Evolutionary conservation across 2,797 vertebrate genomes (phyloP), one percentile per base, ranked within the genome.

Genomic region (Acanthiza pusilla): DNA sequence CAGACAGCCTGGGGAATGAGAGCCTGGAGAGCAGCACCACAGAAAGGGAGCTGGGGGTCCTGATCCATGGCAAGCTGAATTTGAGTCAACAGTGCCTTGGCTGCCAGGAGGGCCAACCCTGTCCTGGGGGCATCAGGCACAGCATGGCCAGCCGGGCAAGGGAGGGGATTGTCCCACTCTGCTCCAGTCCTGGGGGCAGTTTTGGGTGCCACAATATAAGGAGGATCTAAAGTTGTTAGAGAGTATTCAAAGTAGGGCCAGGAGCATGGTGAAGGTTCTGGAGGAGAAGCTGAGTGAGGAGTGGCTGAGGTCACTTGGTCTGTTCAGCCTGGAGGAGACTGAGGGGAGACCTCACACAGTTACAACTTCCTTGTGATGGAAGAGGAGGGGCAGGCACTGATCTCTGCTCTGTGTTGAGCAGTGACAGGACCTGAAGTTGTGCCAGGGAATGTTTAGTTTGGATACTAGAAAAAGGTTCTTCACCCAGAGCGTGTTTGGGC

Each of bases 141-240:
- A 72, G 57, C 11, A 62, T n/a, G 1, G 0, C 11, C 48, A 54
- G 8, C 15, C 0, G 2, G 27, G 18, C 0, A 8, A 23, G 34
- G 10, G 29, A 23, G 23, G 19, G 7, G 5, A 47, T 32, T 55
- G 17, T 42, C 27, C 30, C 0, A 0, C 30, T 70, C 48, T 62
- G 17, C 48, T 42, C 17, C 48, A 43, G 16, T 63, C 3, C 6
- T 57, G 11, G 10, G 10, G 20, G 4, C 30, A 55, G 17, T 11
- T 63, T 32, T 18, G 29, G 13, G 7, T 25, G 15, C 3, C 9
- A 3, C 4, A 26, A 25, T 11, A 38, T 12, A 47, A 29, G 6
- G 48, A 36, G 36, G 36, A 34, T 21, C 4, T 14, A 40, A 77
- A 70, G 13, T 11, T 30, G 30, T 18, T 13, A 34, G 30, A 62